Base-by-base conservation (phyloP, 2,797 vertebrate species). In the Rhinichthys osculus region DNA sequence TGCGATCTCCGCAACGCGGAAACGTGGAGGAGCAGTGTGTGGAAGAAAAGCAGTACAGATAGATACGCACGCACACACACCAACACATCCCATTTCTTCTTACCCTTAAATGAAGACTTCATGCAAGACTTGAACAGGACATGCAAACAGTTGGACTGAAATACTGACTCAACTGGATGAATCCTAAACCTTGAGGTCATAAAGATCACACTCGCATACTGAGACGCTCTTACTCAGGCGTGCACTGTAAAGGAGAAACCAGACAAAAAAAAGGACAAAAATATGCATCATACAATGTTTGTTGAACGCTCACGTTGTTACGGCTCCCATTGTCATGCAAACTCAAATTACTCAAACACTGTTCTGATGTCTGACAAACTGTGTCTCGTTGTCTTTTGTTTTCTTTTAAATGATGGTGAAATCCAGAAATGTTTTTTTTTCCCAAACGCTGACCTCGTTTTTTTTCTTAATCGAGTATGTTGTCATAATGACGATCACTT, bases 41-140 rank as follows among this genome's bases (percentile, higher is more conserved):
- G 82, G 82, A 80, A 85, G 84, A 84, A 83, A 83, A 80, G 88
- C 85, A 87, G 87, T 85, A 78, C 78, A 47, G 71, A 90, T 81
- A 50, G 47, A 17, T 50, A 50, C 47, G 5, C 47, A 88, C 57
- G 80, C 50, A 21, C 85, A 77, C 90, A 91, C 87, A 91, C 64
- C 64, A 84, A 91, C 66, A 88, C 84, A 83, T 81, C 80, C 76
- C 84, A 89, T 86, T 89, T 89, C 89, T 92, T 93, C 70, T 90
- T 91, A 92, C 93, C 91, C 92, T 95, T 92, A 94, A 94, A 96
- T 96, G 95, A 96, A 96, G 95, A 95, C 91, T 89, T 90, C 87
- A 87, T 50, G 93, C 91, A 92, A 96, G 95, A 96, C 95, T 96
- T 96, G 95, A 96, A 95, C 90, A 87, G 90, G 87, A 90, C 84